Conservation (phyloP, 2,888 invertebrate genomes). For the Hyposoter dolosus region DNA sequence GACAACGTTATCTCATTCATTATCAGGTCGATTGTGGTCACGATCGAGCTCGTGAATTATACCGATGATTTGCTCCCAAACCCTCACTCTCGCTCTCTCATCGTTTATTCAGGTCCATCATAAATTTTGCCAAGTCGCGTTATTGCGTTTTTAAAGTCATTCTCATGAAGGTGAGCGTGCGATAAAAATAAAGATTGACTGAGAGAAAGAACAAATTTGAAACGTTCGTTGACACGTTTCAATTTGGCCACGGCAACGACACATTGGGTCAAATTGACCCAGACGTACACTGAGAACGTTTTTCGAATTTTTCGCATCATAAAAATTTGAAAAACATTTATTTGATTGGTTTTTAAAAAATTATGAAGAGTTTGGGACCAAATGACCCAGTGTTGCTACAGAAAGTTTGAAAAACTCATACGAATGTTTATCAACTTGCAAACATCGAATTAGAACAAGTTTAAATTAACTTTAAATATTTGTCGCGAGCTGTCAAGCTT, state of each 20-base stretch:
- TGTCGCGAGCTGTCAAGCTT: too few species aligned
- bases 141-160: slow-evolving; percentile 42
- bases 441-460: not conserved
- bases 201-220: not conserved
- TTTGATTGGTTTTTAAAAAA: not conserved
- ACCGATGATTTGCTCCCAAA: slow-evolving; percentile 14
- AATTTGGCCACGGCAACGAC: not conserved
- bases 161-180: not conserved
- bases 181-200: not conserved
- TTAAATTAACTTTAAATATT: not conserved
- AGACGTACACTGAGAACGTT: too few species aligned
- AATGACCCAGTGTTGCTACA: not conserved
- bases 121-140: slow-evolving; percentile 49
- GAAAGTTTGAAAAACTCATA: not conserved
- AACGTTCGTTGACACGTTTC: not conserved
- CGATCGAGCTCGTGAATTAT: slow-evolving; percentile 10
- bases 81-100: not conserved
- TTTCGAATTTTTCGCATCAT: too few species aligned
- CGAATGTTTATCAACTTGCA: not conserved
- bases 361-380: not conserved
- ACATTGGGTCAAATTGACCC: too few species aligned
- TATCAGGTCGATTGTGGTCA: slow-evolving; percentile 63
- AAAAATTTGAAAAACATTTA: not conserved
- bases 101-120: slow-evolving; percentile 45
- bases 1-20: slow-evolving; percentile 65